Base-by-base conservation (phyloP, 2,888 invertebrate species). In the Pomacea canaliculata region DNA sequence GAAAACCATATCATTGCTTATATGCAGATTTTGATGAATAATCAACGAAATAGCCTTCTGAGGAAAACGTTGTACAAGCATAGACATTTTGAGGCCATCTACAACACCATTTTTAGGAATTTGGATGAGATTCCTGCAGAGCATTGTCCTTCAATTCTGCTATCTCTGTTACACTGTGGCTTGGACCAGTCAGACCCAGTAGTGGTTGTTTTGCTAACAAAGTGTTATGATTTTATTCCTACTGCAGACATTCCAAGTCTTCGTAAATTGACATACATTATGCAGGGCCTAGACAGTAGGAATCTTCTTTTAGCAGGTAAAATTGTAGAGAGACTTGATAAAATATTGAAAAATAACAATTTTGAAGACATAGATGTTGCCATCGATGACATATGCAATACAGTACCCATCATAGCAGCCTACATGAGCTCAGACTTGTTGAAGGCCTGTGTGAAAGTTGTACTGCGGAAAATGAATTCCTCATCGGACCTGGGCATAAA, bases 1-100 rank as follows among this genome's bases (percentile, higher is more conserved):
- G 70, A 81, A 23, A 78, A 79, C 69, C 48, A 37, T 2, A 72
- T 74, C 19, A 72, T 79, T 69, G 70, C 78, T 13, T 79, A 76
- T 23, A 75, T 79, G 76, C 82, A 82, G 71, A 59, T 82, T 9
- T 18, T 80, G 46, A 77, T 81, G 72, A 82, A 81, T 59, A 70
- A 76, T 9, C 70, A 67, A 60, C n/a, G 71, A 27, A 71, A 72
- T 19, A 46, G 49, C 9, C 51, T 73, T 48, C 63, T 81, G 27
- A 51, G 56, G 12, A 62, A 68, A 8, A 73, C 77, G 13, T 19
- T 82, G 48, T 70, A 49, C 3, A 27, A 68, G 19, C 66, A 76
- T 56, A 56, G 51, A 60, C 63, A 48, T 12, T 79, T 79, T 71
- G 59, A 70, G 27, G 48, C 19, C 5, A 66, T 82, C 19, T 67